Evolutionary conservation across 2,113 vertebrate species (phyloP), one percentile per base, ranked within the genome.

Genomic region (Tenebrosternarchus preto): DNA sequence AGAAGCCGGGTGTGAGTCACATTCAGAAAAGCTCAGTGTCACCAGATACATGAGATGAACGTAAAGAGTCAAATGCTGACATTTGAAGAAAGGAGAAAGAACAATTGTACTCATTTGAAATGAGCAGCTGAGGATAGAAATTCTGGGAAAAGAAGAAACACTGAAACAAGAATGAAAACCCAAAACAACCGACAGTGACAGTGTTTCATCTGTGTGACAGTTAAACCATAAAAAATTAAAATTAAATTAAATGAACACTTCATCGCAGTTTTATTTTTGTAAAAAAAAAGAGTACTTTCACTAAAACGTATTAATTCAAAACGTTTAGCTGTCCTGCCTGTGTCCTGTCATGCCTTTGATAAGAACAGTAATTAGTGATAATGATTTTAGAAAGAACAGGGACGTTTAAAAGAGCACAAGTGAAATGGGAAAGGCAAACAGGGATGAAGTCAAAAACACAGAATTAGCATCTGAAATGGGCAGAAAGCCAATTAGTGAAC

Each of bases 381-480:
- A 81, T 69, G 33, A 81, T 66, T 81, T 31, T 19, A 76, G 64
- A 69, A 76, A 76, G 60, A 69, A 66, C 79, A 59, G 64, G 64
- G 64, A 20, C 27, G 5, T 29, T 81, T 56, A 69, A 75, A 69
- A 57, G 36, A 81, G 63, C 43, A 63, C 50, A 64, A 57, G 36
- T 46, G 53, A 69, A 76, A 75, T 2, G 31, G 12, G 67, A 81
- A 75, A 55, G 20, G n/a, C 39, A 57, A 63, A 75, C 50, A 73
- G 24, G 31, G 71, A 80, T 46, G 24, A 36, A 67, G n/a, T 27
- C 22, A 61, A 27, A 61, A 27, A 15, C 12, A 61, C 12, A 29
- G 60, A 29, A 63, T 25, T 16, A 63, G 31, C 7, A 20, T 33
- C 27, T 20, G 19, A 66, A 66, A 29, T 19, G 19, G 61, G 27